These are phyloP conservation scores for Andrena chrysosceles DNA, from an alignment of 2,888 invertebrate species.

Conservation along the genomic window DNA sequence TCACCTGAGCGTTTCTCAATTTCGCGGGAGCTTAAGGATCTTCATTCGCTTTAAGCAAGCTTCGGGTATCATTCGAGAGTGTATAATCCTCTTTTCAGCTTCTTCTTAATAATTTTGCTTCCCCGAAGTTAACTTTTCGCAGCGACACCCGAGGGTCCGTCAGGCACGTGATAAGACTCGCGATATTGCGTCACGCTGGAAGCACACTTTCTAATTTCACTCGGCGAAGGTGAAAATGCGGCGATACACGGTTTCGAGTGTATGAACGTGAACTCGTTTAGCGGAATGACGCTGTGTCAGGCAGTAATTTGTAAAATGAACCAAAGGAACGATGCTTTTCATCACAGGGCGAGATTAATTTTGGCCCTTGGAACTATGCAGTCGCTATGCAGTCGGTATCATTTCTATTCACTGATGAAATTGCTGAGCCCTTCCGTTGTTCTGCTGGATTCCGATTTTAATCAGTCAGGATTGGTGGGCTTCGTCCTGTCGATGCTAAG, in stretches of 20 bases:
- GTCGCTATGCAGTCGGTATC: not conserved
- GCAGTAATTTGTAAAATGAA: slow-evolving; percentile 1
- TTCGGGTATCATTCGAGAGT: no score
- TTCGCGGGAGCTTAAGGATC: not conserved
- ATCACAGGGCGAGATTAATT: slow-evolving; percentile 3
- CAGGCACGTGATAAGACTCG: not conserved
- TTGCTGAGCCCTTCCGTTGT: not conserved
- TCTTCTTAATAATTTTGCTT: not conserved
- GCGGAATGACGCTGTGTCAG: not conserved
- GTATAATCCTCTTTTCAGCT: not conserved
- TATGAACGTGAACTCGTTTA: no score
- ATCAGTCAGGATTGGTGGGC: not conserved
- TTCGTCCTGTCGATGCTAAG: not conserved
- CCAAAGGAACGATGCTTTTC: slow-evolving; percentile 5
- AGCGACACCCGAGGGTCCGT: not conserved
- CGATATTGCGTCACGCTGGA: not conserved
- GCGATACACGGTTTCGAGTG: not conserved
- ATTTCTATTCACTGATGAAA: slow-evolving; percentile 1
- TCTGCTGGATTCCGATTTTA: not conserved
- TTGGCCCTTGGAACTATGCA: not conserved
- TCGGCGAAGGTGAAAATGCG: not conserved
- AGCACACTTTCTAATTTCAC: not conserved
- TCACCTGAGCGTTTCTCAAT: not conserved
- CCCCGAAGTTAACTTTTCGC: not conserved
- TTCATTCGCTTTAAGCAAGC: no score